Base-by-base conservation (phyloP, 2,797 vertebrate genomes). In the Xiphorhynchus erythropygius region DNA sequence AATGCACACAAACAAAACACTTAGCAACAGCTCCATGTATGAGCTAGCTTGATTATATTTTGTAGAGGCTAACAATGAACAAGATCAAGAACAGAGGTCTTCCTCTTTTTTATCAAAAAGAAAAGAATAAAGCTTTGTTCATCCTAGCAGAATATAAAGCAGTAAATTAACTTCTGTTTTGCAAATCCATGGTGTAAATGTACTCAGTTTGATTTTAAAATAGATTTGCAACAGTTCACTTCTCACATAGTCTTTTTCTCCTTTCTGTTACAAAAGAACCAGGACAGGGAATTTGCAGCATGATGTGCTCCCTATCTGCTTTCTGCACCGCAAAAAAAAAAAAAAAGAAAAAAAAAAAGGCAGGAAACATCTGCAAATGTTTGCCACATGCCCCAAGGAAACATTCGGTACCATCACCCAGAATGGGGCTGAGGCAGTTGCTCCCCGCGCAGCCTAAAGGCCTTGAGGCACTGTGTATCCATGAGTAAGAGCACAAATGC, bases 81-180 rank as follows among this genome's bases (percentile, higher is more conserved):
- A 71, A 73, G 22, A 77, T 55, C 33, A 92, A 63, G 73, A 73
- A 52, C 24, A 74, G 24, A 63, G 39, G 25, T 16, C 67, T 87
- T 11, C 47, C 73, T 44, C 39, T 50, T 24, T 78, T 42, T 37
- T 35, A 85, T 56, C 11, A 59, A 82, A 83, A 77, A 74, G 24
- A n/a, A 77, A 83, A 65, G 67, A 71, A 53, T 71, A 84, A 89
- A 91, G 11, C 60, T 73, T 81, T 84, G 37, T 21, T 32, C 18
- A 59, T 37, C 21, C 33, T 81, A 62, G 28, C 56, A 96, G 67
- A 86, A 78, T 60, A 46, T 24, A 85, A 88, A 91, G 6, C 52
- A 50, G 44, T 71, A 85, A 79, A 89, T 62, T 81, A 64, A 69
- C 63, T 89, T 90, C 25, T 83, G 27, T n/a, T 91, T 94, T 89